Conservation (phyloP, 2,113 vertebrate genomes). For the Hippocampus zosterae region DNA sequence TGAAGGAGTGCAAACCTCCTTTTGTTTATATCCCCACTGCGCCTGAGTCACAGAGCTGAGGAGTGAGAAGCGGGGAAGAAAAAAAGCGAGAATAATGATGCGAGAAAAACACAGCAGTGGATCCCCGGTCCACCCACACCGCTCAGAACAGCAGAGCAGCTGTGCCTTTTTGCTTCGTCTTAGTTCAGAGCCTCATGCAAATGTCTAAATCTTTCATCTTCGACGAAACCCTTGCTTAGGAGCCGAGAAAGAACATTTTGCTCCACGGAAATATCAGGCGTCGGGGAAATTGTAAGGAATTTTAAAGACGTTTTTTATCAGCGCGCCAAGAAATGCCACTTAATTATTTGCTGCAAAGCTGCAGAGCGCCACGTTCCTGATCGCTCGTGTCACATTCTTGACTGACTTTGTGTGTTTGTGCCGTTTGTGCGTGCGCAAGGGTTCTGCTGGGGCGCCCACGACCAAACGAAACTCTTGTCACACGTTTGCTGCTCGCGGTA, state of each 20-base stretch:
- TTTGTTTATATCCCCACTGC: constrained; percentile 60
- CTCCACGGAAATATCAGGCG: constrained; percentile 49
- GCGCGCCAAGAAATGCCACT: constrained; percentile 26
- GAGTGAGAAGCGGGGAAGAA: constrained; percentile 46
- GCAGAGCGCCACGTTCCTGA: constrained; percentile 30
- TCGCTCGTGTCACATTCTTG: constrained; percentile 35
- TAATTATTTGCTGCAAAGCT: constrained; percentile 60
- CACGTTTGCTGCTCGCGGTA: constrained; percentile 34
- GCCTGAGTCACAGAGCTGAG: constrained; percentile 56
- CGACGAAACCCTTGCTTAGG: constrained; percentile 43
- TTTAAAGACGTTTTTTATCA: constrained; percentile 41
- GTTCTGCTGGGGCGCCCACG: constrained; percentile 20
- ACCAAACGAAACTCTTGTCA: constrained; percentile 35
- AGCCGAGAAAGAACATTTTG: constrained; percentile 55
- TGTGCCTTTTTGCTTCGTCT: constrained; percentile 65
- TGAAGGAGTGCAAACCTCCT: constrained; percentile 49
- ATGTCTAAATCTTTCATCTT: constrained; percentile 68
- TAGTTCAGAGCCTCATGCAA: constrained; percentile 67
- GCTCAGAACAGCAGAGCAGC: constrained; percentile 55
- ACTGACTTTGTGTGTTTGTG: constrained; percentile 31
- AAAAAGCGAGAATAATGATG: constrained; percentile 63
- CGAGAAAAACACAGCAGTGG: constrained; percentile 63
- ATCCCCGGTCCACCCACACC: constrained; percentile 67
- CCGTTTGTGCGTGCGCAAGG: constrained; percentile 18
- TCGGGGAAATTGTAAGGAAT: constrained; percentile 35